Base-by-base conservation (phyloP, 2,113 vertebrate genomes). In the Choloepus hoffmanni region DNA sequence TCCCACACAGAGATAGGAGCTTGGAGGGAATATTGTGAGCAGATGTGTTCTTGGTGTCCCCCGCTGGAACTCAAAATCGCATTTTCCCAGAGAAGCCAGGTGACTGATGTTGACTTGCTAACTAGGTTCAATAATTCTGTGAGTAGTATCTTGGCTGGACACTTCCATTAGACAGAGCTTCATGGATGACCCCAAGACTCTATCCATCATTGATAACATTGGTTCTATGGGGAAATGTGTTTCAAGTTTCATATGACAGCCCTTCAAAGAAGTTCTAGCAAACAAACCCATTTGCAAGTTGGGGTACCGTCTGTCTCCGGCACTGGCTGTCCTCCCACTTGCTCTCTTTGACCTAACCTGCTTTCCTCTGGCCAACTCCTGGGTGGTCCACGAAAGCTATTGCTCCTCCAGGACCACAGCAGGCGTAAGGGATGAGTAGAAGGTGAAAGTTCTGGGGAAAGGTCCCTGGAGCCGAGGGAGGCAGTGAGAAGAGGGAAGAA, bases 351-450 rank as follows among this genome's bases (percentile, higher is more conserved):
- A 94, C 89, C 78, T 92, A 96, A 97, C 91, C 97, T 97, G 97
- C 87, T 94, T 97, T 83, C 89, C 85, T 76, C 84, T 2, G 79
- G 91, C 96, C 95, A 97, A 63, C 96, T 97, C 79, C 95, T 98
- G 97, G 97, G 97, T 98, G 96, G 94, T 91, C 96, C 58, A 24
- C 0, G 12, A 92, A 90, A 79, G 53, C 83, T 72, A 87, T 62
- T 92, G 89, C 79, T 92, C 93, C 93, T 91, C 70, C 23, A 89
- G 95, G 96, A 96, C 58, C 10, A 79, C 30, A 94, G 63, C 91
- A 89, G 53, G 68, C 26, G 0, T 95, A 93, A 96, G 91, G 89
- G 89, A 79, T 94, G 93, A 95, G 82, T 19, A 85, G 89, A 96
- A 92, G 79, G 90, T 95, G 94, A 96, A 92, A 92, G 95, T 96